phyloP scores from a whole-genome alignment of 2,888 invertebrate species.

The Drosophila parthenogenetica region DNA sequence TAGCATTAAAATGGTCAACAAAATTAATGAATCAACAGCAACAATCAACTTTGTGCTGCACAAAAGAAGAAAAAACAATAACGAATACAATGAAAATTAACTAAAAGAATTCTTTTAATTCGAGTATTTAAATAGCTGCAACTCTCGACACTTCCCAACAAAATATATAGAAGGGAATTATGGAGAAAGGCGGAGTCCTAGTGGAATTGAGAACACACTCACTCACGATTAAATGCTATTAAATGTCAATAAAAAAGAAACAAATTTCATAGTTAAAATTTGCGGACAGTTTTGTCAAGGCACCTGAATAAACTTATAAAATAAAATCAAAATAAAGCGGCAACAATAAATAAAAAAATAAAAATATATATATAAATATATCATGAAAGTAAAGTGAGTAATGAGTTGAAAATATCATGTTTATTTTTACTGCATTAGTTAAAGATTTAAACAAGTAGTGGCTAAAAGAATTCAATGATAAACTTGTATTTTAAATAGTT shows the following conservation, averaged over 20 bases:
- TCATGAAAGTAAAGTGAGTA: slow-evolving; percentile 17
- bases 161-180: too few species aligned
- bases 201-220: slow-evolving; percentile 11
- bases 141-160: too few species aligned
- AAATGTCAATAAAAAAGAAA: slow-evolving; percentile 5
- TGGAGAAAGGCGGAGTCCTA: background rate
- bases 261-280: slow-evolving; percentile 28
- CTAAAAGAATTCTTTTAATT: slow-evolving; percentile 6
- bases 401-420: slow-evolving; percentile 26
- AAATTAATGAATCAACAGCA: slow-evolving; percentile 1
- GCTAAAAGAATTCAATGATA: background rate
- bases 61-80: too few species aligned
- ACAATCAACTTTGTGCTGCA: background rate
- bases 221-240: background rate
- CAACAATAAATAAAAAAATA: slow-evolving; percentile 30
- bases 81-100: background rate
- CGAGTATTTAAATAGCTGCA: background rate
- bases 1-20: slow-evolving; percentile 54
- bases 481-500: slow-evolving; percentile 28
- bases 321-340: slow-evolving; percentile 33
- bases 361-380: slow-evolving; percentile 5
- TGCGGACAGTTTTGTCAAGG: slow-evolving; percentile 30
- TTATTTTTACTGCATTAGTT: slow-evolving; percentile 39
- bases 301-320: slow-evolving; percentile 14
- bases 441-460: slow-evolving; percentile 24